Conservation (phyloP, 2,888 invertebrate genomes). For the Odontothrips loti region DNA sequence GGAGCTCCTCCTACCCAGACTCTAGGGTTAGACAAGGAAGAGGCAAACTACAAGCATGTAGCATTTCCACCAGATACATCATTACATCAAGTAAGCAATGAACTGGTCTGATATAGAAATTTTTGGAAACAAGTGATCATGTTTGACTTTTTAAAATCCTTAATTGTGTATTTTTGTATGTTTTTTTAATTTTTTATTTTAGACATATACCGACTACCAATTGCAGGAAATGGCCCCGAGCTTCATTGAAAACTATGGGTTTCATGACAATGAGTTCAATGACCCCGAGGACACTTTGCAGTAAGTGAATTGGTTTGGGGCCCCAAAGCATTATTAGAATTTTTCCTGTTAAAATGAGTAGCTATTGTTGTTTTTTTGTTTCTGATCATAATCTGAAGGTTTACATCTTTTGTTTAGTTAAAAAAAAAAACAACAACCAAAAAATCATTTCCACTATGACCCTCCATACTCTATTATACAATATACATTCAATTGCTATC, state of each 20-base stretch:
- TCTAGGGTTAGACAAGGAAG: slow-evolving; percentile 47
- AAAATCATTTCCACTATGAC: slow-evolving; percentile 33
- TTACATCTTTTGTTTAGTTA: slow-evolving; percentile 33
- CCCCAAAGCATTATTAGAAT: slow-evolving; percentile 30
- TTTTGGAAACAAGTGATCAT: neutral
- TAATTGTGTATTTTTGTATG: slow-evolving; percentile 20
- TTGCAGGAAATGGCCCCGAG: slow-evolving; percentile 58
- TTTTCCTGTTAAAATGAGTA: slow-evolving; percentile 33
- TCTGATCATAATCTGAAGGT: neutral
- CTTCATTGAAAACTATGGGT: slow-evolving; percentile 59
- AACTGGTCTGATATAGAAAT: neutral
- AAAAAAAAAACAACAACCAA: too few relatives aligned
- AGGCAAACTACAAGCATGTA: slow-evolving; percentile 47
- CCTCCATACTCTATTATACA: too few relatives aligned
- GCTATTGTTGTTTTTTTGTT: too few relatives aligned
- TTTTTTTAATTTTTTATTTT: neutral
- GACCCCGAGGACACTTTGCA: slow-evolving; percentile 55
- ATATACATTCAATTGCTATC: too few relatives aligned
- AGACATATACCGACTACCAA: slow-evolving; percentile 55
- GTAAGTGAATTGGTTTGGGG: slow-evolving; percentile 45
- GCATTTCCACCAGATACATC: slow-evolving; percentile 48
- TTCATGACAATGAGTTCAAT: slow-evolving; percentile 59
- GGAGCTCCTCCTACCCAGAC: slow-evolving; percentile 42
- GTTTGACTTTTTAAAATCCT: neutral
- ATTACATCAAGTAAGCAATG: slow-evolving; percentile 47